A percentile compares a stretch with the other conserved stretches of the same genome.
These are phyloP conservation scores for Manis pentadactyla DNA, from an alignment of 2,797 vertebrate species.

Conservation along the genomic window DNA sequence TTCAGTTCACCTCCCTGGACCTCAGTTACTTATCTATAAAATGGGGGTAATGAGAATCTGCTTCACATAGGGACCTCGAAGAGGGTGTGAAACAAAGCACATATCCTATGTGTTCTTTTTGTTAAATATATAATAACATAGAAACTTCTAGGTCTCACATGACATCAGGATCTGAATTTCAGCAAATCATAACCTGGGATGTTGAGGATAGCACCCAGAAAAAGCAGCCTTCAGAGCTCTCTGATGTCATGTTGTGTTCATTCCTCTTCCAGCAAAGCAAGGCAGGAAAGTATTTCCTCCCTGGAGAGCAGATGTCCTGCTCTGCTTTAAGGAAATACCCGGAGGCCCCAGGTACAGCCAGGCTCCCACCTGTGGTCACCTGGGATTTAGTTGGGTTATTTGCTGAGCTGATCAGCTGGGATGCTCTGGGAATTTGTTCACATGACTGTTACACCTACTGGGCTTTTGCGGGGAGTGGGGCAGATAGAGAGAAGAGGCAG, in stretches of 20 bases:
- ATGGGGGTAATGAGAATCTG: not conserved
- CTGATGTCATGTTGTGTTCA: not conserved
- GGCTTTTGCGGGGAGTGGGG: not conserved
- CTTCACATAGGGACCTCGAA: not conserved
- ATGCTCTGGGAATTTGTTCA: not conserved
- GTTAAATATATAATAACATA: not conserved
- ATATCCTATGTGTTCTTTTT: not conserved
- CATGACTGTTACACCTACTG: not conserved
- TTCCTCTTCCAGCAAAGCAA: not conserved
- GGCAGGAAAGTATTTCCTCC: not conserved
- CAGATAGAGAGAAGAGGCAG: no score
- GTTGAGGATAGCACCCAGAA: not conserved
- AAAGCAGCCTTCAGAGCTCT: not conserved
- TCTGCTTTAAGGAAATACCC: not conserved
- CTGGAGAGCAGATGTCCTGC: fast-evolving
- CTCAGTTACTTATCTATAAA: not conserved
- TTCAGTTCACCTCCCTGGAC: not conserved
- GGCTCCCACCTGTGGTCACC: not conserved
- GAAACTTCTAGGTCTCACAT: not conserved
- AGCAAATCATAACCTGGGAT: not conserved
- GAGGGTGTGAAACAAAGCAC: fast-evolving
- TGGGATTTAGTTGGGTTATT: not conserved
- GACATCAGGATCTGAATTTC: not conserved
- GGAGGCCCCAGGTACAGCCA: no score
- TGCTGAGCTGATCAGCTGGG: not conserved